Base-by-base conservation (phyloP, 2,888 invertebrate genomes). In the Plebejus melissa region DNA sequence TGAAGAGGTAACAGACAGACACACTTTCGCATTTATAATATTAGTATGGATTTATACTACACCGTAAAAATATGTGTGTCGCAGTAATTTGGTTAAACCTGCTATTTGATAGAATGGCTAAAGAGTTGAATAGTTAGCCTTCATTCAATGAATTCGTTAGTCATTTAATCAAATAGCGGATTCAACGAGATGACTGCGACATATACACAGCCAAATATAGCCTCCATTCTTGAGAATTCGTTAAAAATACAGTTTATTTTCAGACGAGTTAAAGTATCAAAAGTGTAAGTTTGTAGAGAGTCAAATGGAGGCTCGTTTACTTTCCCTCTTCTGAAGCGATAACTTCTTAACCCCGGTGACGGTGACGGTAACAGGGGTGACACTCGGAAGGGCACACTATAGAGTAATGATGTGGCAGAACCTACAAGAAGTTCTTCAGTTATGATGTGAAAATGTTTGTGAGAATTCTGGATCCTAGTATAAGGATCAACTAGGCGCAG, bases 271-370 rank as follows among this genome's bases (percentile, higher is more conserved):
- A 38, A n/a, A 41, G 50, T 54, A 54, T 72, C 72, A 70, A 70
- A 58, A 6, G n/a, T 58, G 58, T 58, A 58, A 13, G 54, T 54
- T 54, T 58, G 6, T 36, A 9, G 65, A 65, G 65, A 36, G 32
- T 36, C 65, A 81, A 83, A 86, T 85, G 81, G 81, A 83, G 84
- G 82, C 83, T 84, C 84, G 82, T 87, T 87, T 90, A 88, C 88
- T 86, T 89, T 85, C 87, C 82, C 85, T 83, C 86, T 86, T 85
- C 81, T 82, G 83, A 70, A 38, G 83, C 86, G 87, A 89, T 89
- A 88, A 89, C 88, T 88, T 89, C 86, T 89, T 87, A 89, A 90
- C 90, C 89, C 89, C 84, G 86, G 86, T 87, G 90, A 89, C 85
- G 85, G 85, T 83, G 89, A 88, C 84, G 86, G 86, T 87, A 90